A percentile compares a stretch with the other conserved stretches of the same genome.
Conservation (phyloP, 2,797 vertebrate species). For the Microchirus variegatus region DNA sequence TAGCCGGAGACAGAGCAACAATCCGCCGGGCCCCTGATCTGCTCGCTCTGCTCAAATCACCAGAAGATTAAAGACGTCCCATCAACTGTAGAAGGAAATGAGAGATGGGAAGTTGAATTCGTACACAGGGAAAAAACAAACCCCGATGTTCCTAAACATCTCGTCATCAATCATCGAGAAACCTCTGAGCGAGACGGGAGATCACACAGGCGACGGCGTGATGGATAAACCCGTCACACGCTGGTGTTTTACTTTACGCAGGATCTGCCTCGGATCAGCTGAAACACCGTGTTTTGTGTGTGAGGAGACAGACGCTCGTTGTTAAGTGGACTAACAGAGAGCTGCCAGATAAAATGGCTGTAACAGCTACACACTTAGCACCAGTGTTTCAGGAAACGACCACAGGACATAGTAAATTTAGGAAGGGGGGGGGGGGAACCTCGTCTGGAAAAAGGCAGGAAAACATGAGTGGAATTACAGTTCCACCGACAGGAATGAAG, state of each 20-base stretch:
- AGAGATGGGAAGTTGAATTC: conserved; percentile 42
- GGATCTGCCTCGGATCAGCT: conserved; percentile 16
- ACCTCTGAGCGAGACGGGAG: conserved; percentile 13
- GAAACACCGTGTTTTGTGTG: conserved; percentile 32
- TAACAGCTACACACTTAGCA: conserved; percentile 42
- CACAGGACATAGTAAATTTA: conserved; percentile 14
- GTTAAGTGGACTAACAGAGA: conserved; percentile 36
- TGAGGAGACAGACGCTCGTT: conserved; percentile 38
- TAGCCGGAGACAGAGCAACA: conserved; percentile 50
- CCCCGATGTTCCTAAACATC: conserved; percentile 32
- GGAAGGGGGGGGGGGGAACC: no score
- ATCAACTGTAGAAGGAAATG: conserved; percentile 49
- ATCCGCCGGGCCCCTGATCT: conserved; percentile 61
- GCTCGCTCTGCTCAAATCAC: conserved; percentile 37
- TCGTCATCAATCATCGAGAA: conserved; percentile 47
- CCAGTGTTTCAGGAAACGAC: conserved; percentile 13
- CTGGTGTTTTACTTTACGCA: conserved; percentile 32
- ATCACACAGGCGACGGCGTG: no score
- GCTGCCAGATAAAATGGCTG: conserved; percentile 47
- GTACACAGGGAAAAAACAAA: conserved; percentile 44
- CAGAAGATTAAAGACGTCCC: conserved; percentile 69
- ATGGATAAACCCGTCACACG: conserved; percentile 44
- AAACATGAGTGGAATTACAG: background rate
- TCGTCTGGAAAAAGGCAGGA: conserved; percentile 7
- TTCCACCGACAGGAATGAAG: no score